Evolutionary conservation across 2,113 vertebrate species (phyloP).

Genomic region (Oreochromis niloticus): DNA sequence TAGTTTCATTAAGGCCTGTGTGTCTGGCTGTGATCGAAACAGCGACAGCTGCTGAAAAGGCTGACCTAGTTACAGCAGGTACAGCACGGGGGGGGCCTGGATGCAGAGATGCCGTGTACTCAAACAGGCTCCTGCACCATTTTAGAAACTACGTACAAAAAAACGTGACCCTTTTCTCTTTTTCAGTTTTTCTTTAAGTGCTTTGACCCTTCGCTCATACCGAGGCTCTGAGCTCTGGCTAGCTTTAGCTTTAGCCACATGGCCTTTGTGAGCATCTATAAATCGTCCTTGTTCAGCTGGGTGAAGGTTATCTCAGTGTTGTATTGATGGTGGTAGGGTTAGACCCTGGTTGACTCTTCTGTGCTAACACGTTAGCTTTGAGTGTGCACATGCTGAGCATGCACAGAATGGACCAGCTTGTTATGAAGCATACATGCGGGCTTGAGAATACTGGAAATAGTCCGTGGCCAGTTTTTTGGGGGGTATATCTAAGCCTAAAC

Average conservation of each 20-base stretch:
- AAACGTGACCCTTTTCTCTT: background rate
- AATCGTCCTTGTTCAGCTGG: background rate
- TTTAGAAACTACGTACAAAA: background rate
- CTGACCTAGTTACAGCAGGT: slow-evolving; percentile 39
- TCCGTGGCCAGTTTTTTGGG: background rate
- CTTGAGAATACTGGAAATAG: background rate
- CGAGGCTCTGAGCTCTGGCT: background rate
- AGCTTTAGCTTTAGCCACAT: background rate
- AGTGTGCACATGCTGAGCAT: background rate
- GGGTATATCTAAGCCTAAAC: background rate
- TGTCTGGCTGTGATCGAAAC: slow-evolving; percentile 14
- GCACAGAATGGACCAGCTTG: background rate
- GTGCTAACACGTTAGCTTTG: background rate
- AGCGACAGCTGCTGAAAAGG: slow-evolving; percentile 11
- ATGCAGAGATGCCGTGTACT: background rate
- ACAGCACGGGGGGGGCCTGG: background rate
- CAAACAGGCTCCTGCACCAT: background rate
- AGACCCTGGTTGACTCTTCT: background rate
- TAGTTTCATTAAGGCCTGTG: slow-evolving; percentile 4
- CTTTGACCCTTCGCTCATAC: background rate
- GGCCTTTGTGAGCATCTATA: background rate
- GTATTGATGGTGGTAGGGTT: background rate
- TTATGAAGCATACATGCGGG: background rate
- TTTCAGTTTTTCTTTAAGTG: background rate
- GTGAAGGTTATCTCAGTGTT: background rate